Percentiles rank a stretch among this genome's conserved stretches.
phyloP scores from a whole-genome alignment of 1,140 invertebrate genomes.

The Riptortus pedestris region DNA sequence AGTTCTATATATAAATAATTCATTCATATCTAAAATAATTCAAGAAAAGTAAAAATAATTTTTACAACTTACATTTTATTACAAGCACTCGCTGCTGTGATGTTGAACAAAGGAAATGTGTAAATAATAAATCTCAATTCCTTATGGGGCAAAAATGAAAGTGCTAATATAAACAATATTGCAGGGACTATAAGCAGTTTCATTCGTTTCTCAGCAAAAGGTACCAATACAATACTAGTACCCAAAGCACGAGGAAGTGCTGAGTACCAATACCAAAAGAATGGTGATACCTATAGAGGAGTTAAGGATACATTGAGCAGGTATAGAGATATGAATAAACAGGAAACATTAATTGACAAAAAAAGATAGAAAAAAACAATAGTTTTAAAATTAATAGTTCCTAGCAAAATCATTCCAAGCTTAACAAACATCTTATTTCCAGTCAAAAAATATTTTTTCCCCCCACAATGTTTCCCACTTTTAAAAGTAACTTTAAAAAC shows the following conservation, averaged over 20 bases:
- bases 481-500: no score
- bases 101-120: slow-evolving; percentile 85
- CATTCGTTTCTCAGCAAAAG: slow-evolving; percentile 60
- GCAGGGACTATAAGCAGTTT: slow-evolving; percentile 59
- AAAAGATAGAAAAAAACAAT: no score
- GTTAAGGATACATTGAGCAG: slow-evolving; percentile 36
- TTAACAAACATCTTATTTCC: no score
- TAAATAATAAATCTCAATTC: slow-evolving; percentile 98
- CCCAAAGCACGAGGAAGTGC: slow-evolving; percentile 83
- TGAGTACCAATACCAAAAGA: slow-evolving; percentile 98
- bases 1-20: no score
- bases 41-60: no score
- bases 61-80: slow-evolving; percentile 82
- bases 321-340: no score
- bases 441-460: no score
- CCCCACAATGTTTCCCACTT: no score
- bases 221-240: slow-evolving; percentile 68
- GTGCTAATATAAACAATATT: slow-evolving; percentile 74
- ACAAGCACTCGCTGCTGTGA: slow-evolving; percentile 76
- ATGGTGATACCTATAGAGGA: slow-evolving; percentile 70
- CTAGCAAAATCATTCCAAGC: no score
- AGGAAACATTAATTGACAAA: no score
- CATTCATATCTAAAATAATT: no score
- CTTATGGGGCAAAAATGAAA: slow-evolving; percentile 95
- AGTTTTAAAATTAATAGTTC: no score